A percentile compares a stretch with the other conserved stretches of the same genome.
phyloP scores from a whole-genome alignment of 35 echinoderm and acorn worm genomes.

The Heliocidaris erythrogramma region DNA sequence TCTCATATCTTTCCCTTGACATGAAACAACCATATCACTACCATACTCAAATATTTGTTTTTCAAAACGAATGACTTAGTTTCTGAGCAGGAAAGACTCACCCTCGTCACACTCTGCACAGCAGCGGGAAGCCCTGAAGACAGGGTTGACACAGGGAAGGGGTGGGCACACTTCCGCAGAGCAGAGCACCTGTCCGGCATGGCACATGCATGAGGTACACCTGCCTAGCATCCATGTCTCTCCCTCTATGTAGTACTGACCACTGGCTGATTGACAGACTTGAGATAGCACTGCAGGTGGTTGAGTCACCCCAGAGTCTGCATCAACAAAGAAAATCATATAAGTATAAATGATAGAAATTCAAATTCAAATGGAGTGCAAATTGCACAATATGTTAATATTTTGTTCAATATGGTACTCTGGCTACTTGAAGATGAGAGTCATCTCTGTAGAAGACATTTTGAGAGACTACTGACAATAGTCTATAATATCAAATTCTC shows the following conservation, averaged over 20 bases:
- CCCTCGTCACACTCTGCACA: constrained; percentile 56
- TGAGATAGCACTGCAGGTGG: constrained; percentile 48
- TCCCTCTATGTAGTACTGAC: constrained; percentile 88
- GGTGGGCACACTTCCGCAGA: constrained; percentile 75
- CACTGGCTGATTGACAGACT: constrained; percentile 87
- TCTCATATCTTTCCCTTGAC: too few relatives aligned
- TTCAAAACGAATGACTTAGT: neutral
- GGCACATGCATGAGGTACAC: constrained; percentile 88
- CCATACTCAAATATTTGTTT: too few relatives aligned
- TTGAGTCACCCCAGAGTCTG: constrained; percentile 1
- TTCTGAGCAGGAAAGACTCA: neutral
- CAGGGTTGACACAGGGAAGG: constrained; percentile 75
- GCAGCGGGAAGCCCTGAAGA: constrained; percentile 52
- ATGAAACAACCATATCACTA: too few relatives aligned
- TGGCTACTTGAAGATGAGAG: too few relatives aligned
- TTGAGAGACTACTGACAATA: too few relatives aligned
- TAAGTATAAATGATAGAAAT: neutral
- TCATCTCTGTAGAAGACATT: too few relatives aligned
- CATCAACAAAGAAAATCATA: neutral
- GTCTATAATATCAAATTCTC: too few relatives aligned
- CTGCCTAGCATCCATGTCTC: constrained; percentile 82
- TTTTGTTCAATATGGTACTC: too few relatives aligned
- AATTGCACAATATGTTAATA: neutral
- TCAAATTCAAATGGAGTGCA: neutral
- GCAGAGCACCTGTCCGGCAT: constrained; percentile 86